Percentiles rank a stretch among this genome's conserved stretches.
These are phyloP conservation scores for Bryconaethiops microstoma DNA, from an alignment of 2,797 vertebrate species.

Conservation along the genomic window DNA sequence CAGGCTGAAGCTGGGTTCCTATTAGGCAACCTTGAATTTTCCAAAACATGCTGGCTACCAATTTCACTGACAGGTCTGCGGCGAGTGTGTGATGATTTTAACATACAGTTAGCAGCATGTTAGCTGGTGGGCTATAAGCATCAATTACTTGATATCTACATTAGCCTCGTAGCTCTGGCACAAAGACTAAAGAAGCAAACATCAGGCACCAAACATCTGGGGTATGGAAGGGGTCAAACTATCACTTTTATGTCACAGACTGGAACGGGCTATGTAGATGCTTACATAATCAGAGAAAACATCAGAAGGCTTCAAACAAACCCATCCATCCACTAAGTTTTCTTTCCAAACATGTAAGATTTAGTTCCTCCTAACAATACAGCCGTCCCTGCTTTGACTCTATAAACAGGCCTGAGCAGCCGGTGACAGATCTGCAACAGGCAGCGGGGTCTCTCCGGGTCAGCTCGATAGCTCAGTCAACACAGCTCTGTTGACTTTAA, in stretches of 20 bases:
- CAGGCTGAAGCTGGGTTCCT: too few relatives aligned
- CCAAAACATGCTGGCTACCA: too few relatives aligned
- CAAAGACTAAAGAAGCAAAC: not conserved
- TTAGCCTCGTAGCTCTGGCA: too few relatives aligned
- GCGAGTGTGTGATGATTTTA: too few relatives aligned
- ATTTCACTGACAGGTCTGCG: too few relatives aligned
- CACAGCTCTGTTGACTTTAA: conserved; percentile 10
- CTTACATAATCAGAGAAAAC: not conserved
- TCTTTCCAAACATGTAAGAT: conserved; percentile 11
- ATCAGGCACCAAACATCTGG: not conserved
- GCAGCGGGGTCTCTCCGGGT: not conserved
- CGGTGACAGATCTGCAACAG: conserved; percentile 24
- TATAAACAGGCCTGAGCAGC: not conserved
- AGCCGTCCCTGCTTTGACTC: not conserved
- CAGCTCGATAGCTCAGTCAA: not conserved
- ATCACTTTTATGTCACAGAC: not conserved
- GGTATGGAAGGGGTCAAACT: not conserved
- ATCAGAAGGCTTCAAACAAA: conserved; percentile 3
- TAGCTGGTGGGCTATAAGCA: too few relatives aligned
- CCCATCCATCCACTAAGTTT: not conserved
- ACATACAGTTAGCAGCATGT: too few relatives aligned
- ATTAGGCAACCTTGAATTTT: too few relatives aligned
- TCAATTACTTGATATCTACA: too few relatives aligned
- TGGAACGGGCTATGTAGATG: not conserved
- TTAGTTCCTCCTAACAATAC: not conserved